phyloP scores from a whole-genome alignment of 2,113 vertebrate genomes.

The Butorides virescens region DNA sequence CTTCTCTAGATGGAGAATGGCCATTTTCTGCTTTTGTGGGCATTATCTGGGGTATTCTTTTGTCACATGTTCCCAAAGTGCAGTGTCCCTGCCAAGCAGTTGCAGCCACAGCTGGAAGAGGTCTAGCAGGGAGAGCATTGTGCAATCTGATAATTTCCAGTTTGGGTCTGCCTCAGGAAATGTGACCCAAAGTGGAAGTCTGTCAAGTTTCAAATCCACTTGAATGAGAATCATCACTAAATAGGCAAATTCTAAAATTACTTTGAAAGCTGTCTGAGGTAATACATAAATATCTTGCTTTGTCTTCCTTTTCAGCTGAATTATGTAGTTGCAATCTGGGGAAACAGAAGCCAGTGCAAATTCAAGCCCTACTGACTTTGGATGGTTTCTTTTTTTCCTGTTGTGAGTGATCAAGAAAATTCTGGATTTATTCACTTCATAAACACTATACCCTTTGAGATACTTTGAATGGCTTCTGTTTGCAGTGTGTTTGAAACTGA shows the following conservation, averaged over 20 bases:
- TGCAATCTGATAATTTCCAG: neutral
- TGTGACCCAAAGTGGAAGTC: neutral
- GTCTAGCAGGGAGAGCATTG: neutral
- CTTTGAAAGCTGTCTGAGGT: neutral
- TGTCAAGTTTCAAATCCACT: slow-evolving; percentile 38
- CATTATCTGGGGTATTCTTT: neutral
- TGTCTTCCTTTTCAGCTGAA: slow-evolving; percentile 1
- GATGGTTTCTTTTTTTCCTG: neutral
- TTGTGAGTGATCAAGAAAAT: neutral
- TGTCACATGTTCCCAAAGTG: neutral
- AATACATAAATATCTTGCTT: neutral
- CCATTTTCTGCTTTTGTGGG: neutral
- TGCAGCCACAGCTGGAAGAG: neutral
- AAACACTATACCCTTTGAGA: neutral
- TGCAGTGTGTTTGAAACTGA: neutral
- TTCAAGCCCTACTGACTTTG: neutral
- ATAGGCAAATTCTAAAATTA: neutral
- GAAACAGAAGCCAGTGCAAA: neutral
- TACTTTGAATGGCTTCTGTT: neutral
- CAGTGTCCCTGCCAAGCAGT: neutral
- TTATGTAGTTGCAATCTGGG: neutral
- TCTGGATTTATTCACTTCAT: neutral
- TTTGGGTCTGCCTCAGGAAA: neutral
- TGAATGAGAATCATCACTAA: neutral
- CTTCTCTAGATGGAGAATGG: neutral